Conservation (phyloP, 1,140 invertebrate genomes). For the Phortica variegata region DNA sequence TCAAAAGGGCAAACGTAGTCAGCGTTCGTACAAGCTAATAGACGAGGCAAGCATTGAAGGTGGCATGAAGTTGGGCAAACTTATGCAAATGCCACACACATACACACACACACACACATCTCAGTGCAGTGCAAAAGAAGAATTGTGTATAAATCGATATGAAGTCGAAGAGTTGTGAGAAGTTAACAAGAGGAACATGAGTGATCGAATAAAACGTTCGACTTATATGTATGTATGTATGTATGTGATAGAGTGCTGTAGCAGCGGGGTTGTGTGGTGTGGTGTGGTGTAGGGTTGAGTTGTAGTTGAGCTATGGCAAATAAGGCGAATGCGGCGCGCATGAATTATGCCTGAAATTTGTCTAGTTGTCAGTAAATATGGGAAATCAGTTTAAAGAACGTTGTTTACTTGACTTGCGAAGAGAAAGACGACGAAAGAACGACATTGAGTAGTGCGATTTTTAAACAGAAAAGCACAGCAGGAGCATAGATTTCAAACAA, state of each 20-base stretch:
- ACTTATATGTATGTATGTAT: no score
- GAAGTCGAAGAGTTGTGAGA: background rate
- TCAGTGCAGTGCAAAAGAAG: background rate
- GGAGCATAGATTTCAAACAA: constrained; percentile 56
- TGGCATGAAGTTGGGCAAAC: constrained; percentile 33
- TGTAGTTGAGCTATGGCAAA: no score
- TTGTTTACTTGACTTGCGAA: background rate
- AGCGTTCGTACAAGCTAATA: background rate
- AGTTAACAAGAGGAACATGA: constrained; percentile 14
- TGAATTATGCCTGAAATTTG: constrained; percentile 57
- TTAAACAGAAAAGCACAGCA: constrained; percentile 55
- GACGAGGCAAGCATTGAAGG: background rate
- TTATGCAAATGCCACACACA: constrained; percentile 37
- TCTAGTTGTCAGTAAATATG: constrained; percentile 58
- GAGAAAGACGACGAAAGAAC: constrained; percentile 23
- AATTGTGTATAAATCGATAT: background rate
- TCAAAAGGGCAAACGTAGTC: no score
- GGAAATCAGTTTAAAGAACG: constrained; percentile 54
- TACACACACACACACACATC: no score
- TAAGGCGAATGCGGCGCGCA: constrained; percentile 15
- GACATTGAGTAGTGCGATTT: constrained; percentile 34
- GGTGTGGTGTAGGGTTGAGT: no score
- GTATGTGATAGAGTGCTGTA: no score
- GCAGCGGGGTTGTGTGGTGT: no score
- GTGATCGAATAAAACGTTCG: no score